These are phyloP conservation scores for Osmoderma eremita DNA, from an alignment of 2,888 invertebrate genomes.

Conservation along the genomic window DNA sequence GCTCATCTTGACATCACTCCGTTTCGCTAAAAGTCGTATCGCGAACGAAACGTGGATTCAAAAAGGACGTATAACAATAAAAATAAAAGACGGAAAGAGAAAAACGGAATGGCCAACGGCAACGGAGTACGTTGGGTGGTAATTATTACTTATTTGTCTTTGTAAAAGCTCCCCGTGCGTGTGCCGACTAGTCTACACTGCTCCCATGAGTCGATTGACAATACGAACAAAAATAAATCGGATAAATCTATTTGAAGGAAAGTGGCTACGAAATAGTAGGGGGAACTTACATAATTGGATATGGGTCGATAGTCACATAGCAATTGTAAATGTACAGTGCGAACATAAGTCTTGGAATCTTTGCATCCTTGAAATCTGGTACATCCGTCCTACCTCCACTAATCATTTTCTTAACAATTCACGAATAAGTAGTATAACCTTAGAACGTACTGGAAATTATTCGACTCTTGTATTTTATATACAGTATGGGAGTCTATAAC, in stretches of 20 bases:
- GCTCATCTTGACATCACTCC: constrained; percentile 37
- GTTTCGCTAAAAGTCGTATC: constrained; percentile 33
- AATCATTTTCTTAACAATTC: constrained; percentile 31
- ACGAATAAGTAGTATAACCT: constrained; percentile 28
- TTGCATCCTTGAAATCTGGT: constrained; percentile 58
- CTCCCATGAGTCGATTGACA: constrained; percentile 12
- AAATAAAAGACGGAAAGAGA: neutral
- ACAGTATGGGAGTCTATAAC: too few relatives aligned
- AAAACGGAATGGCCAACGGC: neutral
- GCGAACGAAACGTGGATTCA: constrained; percentile 26
- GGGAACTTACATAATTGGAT: constrained; percentile 58
- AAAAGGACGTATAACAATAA: constrained; percentile 10
- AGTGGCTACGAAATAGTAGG: constrained; percentile 50
- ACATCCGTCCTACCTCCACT: constrained; percentile 54
- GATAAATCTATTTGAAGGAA: constrained; percentile 45
- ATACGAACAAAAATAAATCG: constrained; percentile 32
- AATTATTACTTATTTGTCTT: neutral
- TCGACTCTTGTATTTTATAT: neutral
- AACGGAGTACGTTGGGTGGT: neutral
- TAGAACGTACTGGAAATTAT: neutral
- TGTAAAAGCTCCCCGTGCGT: neutral
- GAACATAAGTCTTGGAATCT: constrained; percentile 53
- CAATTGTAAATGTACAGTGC: constrained; percentile 55
- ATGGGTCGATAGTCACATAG: constrained; percentile 57
- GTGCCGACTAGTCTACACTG: neutral